Conservation (phyloP, 2,797 vertebrate species). For the Tenualosa thibaudeaui region DNA sequence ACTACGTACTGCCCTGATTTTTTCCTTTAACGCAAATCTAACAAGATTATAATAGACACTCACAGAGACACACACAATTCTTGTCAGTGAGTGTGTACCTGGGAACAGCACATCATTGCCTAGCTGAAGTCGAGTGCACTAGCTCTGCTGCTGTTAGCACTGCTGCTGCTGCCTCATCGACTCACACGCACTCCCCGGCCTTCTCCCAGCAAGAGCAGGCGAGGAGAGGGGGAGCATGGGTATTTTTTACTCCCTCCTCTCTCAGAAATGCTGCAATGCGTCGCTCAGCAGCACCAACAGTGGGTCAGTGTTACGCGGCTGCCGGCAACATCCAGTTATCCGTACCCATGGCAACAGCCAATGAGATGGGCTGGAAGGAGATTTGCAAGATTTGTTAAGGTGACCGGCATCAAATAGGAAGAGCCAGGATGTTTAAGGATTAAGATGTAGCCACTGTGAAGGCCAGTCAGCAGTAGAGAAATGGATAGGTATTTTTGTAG, state of each 20-base stretch:
- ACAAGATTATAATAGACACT: not conserved
- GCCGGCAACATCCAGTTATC: constrained; percentile 57
- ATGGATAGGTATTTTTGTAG: not conserved
- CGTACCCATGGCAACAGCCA: constrained; percentile 76
- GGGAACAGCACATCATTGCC: not conserved
- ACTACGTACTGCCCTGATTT: not conserved
- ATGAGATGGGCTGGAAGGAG: constrained; percentile 52
- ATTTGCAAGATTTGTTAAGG: constrained; percentile 53
- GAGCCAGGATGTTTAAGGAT: constrained; percentile 25
- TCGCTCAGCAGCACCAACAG: constrained; percentile 69
- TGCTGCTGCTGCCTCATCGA: not conserved
- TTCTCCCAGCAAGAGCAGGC: not conserved
- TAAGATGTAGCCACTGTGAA: not conserved
- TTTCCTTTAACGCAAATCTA: not conserved
- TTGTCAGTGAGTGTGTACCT: not conserved
- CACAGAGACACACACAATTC: not conserved
- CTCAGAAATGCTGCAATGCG: constrained; percentile 85
- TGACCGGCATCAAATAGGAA: constrained; percentile 36
- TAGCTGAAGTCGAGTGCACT: not conserved
- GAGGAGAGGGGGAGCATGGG: constrained; percentile 8
- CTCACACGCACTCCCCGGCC: not conserved
- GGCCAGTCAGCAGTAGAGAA: not conserved
- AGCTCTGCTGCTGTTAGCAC: not conserved
- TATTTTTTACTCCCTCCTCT: constrained; percentile 52
- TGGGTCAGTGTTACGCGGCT: constrained; percentile 79